Percentiles rank a stretch among this genome's conserved stretches.
phyloP scores from a whole-genome alignment of 2,888 invertebrate genomes.

The Clistopyga incitator region DNA sequence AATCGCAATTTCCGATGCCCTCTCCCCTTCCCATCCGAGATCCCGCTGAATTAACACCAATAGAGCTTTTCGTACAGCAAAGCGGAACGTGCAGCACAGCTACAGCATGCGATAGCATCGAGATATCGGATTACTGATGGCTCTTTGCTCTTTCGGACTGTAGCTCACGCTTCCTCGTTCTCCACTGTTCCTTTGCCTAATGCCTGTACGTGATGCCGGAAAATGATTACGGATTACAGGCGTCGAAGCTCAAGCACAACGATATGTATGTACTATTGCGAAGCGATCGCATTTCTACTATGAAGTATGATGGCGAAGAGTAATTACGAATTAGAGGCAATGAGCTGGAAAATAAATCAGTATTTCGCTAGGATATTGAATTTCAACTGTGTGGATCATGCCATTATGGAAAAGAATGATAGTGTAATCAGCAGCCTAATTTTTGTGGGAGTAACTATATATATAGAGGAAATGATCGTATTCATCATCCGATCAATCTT shows the following conservation, averaged over 20 bases:
- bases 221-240: conserved; percentile 38
- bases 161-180: conserved; percentile 3
- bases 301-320: too few relatives aligned
- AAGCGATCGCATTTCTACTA: not conserved
- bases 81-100: conserved; percentile 11
- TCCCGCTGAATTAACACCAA: conserved; percentile 65
- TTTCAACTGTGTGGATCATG: too few relatives aligned
- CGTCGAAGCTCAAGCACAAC: not conserved
- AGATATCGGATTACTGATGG: conserved; percentile 46
- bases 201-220: conserved; percentile 49
- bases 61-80: conserved; percentile 37
- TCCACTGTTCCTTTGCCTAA: conserved; percentile 4
- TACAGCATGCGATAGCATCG: conserved; percentile 47
- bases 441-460: too few relatives aligned
- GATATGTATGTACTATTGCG: not conserved
- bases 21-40: conserved; percentile 30
- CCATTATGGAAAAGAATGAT: too few relatives aligned
- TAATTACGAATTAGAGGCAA: not conserved
- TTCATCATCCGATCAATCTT: too few relatives aligned
- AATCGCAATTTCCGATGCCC: conserved; percentile 75
- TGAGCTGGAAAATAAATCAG: not conserved
- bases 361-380: conserved; percentile 16
- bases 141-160: conserved; percentile 8
- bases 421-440: too few relatives aligned
- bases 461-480: too few relatives aligned